Conservation (phyloP, 2,797 vertebrate species). For the Kryptopterus vitreolus region DNA sequence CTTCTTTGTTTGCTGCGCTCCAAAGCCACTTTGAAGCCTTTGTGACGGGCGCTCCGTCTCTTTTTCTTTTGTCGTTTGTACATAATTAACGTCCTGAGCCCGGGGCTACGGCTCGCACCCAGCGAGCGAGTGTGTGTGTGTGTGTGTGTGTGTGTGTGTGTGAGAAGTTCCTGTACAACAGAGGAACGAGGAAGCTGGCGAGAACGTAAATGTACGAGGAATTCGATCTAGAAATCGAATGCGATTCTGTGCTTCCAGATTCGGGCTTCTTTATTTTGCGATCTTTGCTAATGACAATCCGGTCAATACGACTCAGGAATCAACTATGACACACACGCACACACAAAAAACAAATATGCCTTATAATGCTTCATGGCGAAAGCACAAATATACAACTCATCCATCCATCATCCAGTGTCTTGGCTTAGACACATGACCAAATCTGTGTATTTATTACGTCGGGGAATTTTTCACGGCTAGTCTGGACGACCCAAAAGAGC, state of each 20-base stretch:
- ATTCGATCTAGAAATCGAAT: not conserved
- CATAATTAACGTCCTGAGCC: slow-evolving; percentile 67
- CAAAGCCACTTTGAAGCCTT: slow-evolving; percentile 70
- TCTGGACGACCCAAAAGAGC: not conserved
- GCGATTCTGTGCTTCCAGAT: not conserved
- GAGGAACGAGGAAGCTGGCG: slow-evolving; percentile 14
- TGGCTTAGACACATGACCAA: slow-evolving; percentile 7
- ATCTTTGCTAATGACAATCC: slow-evolving; percentile 23
- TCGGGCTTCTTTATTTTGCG: too few species aligned
- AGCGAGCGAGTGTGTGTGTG: slow-evolving; percentile 59
- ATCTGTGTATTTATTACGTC: not conserved
- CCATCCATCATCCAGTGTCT: not conserved
- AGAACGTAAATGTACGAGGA: not conserved
- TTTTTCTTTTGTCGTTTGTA: slow-evolving; percentile 68
- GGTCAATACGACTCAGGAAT: slow-evolving; percentile 36
- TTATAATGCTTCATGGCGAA: slow-evolving; percentile 58
- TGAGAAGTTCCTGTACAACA: slow-evolving; percentile 41
- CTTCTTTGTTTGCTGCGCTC: slow-evolving; percentile 69
- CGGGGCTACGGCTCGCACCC: slow-evolving; percentile 56
- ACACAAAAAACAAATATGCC: too few species aligned
- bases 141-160: too few species aligned
- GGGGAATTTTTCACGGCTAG: not conserved
- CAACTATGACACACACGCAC: slow-evolving; percentile 26
- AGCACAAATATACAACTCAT: not conserved
- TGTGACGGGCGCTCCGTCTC: slow-evolving; percentile 57